These are phyloP conservation scores for Asarcornis scutulata DNA, from an alignment of 2,113 vertebrate species.

Conservation along the genomic window DNA sequence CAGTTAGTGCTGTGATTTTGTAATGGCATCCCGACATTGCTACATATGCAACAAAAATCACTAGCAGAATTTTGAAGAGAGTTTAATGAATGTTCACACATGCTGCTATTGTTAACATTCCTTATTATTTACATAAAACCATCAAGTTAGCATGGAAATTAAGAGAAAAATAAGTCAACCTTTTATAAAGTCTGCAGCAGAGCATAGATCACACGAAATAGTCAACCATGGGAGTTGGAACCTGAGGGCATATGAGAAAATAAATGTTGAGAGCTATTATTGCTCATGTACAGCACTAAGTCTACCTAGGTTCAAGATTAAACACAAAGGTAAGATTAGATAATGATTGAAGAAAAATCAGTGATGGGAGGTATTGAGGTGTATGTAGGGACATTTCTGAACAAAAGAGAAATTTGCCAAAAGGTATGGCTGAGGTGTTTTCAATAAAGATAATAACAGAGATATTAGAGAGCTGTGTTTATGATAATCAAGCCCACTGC, in stretches of 20 bases:
- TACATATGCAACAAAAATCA: slow-evolving; percentile 6
- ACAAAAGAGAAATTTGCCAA: neutral
- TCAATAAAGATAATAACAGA: neutral
- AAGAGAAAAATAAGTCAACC: neutral
- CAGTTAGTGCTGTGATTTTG: slow-evolving; percentile 7
- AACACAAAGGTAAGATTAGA: neutral
- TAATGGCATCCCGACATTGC: slow-evolving; percentile 28
- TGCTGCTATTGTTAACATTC: neutral
- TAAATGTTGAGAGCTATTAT: neutral
- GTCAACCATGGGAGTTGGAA: neutral
- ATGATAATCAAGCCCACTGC: neutral
- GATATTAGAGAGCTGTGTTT: neutral
- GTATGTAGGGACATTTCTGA: neutral
- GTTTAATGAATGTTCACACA: neutral
- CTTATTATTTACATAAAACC: neutral
- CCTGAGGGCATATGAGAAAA: neutral
- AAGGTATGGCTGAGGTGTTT: neutral
- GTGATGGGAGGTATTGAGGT: neutral
- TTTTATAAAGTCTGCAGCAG: neutral
- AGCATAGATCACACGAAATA: neutral
- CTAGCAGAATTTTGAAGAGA: slow-evolving; percentile 29
- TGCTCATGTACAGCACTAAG: neutral
- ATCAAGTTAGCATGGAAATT: neutral
- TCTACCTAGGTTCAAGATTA: neutral
- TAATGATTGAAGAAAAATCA: neutral